phyloP scores from a whole-genome alignment of 2,888 invertebrate species.

The Lasiommata megera region DNA sequence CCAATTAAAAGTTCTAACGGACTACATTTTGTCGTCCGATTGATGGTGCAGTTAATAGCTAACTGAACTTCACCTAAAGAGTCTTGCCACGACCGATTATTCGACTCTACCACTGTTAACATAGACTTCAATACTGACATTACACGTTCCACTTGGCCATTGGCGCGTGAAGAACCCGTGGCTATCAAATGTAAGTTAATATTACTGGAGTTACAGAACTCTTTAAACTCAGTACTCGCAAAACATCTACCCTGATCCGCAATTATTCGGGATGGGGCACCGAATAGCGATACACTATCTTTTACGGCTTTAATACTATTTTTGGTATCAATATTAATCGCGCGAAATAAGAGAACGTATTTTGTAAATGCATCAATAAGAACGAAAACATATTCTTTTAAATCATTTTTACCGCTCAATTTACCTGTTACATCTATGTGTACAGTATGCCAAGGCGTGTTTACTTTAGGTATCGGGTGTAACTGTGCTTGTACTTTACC shows the following conservation, averaged over 20 bases:
- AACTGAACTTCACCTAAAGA: slow-evolving; percentile 32
- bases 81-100: slow-evolving; percentile 33
- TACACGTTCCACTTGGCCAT: slow-evolving; percentile 31
- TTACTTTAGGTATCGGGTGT: slow-evolving; percentile 44
- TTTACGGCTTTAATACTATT: slow-evolving; percentile 25
- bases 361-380: slow-evolving; percentile 41
- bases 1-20: not conserved
- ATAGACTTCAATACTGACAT: slow-evolving; percentile 32
- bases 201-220: slow-evolving; percentile 20
- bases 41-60: no score
- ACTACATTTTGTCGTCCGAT: not conserved
- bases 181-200: slow-evolving; percentile 32
- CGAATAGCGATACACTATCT: slow-evolving; percentile 22
- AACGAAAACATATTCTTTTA: slow-evolving; percentile 39
- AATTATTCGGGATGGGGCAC: slow-evolving; percentile 29
- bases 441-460: slow-evolving; percentile 40
- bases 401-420: slow-evolving; percentile 36
- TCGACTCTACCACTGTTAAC: slow-evolving; percentile 30
- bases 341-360: slow-evolving; percentile 32
- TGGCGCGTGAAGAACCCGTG: slow-evolving; percentile 27
- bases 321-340: slow-evolving; percentile 14
- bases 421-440: slow-evolving; percentile 41
- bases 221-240: slow-evolving; percentile 28
- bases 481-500: slow-evolving; percentile 40
- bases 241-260: slow-evolving; percentile 32